Percentiles rank a stretch among this genome's conserved stretches.
phyloP scores from a whole-genome alignment of 2,797 vertebrate species.

The Danio albolineatus region DNA sequence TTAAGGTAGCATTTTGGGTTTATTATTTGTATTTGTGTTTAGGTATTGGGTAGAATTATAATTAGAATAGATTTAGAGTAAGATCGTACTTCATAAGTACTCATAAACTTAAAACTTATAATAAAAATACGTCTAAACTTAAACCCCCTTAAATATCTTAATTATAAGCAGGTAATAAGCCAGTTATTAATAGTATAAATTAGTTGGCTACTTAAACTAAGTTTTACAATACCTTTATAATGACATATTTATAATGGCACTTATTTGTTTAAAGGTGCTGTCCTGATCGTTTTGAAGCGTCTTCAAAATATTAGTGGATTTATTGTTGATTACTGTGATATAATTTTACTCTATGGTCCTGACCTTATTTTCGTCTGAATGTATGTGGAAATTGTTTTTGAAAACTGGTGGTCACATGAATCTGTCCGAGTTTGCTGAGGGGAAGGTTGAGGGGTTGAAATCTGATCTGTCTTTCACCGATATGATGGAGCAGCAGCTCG shows the following conservation, averaged over 20 bases:
- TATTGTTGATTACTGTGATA: not conserved
- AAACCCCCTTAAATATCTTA: too few relatives aligned
- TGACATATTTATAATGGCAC: not conserved
- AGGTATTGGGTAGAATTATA: too few relatives aligned
- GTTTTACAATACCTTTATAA: too few relatives aligned
- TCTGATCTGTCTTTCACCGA: conserved; percentile 32
- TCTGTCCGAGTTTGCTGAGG: not conserved
- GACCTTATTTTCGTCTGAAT: not conserved
- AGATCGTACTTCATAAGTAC: too few relatives aligned
- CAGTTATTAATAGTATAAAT: too few relatives aligned
- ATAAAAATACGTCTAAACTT: too few relatives aligned
- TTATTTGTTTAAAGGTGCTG: not conserved
- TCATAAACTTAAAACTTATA: too few relatives aligned
- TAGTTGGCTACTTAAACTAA: too few relatives aligned
- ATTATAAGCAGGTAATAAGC: too few relatives aligned
- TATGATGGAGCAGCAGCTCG: conserved; percentile 72
- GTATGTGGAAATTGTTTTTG: not conserved
- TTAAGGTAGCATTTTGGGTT: too few relatives aligned
- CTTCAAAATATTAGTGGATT: not conserved
- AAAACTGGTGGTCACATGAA: not conserved
- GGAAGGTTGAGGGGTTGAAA: not conserved
- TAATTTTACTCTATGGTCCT: not conserved
- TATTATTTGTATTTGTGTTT: too few relatives aligned
- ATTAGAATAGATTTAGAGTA: too few relatives aligned
- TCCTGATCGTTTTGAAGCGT: not conserved